phyloP scores from a whole-genome alignment of 2,888 invertebrate genomes.

The Odontocerum albicorne region DNA sequence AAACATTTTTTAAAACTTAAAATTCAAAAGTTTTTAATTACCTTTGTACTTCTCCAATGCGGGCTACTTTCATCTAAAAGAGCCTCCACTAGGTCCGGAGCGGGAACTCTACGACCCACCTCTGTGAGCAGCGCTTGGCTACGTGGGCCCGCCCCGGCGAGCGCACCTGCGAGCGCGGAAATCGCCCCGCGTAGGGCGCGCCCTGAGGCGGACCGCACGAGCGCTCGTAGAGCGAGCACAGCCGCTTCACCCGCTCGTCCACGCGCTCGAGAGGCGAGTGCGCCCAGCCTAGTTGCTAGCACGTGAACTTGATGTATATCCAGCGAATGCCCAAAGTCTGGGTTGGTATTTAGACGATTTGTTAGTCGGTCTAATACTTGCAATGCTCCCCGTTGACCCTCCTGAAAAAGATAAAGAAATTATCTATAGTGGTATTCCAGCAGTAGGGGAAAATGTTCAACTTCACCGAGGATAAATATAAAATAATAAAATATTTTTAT shows the following conservation, averaged over 20 bases:
- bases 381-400: slow-evolving; percentile 29
- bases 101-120: slow-evolving; percentile 54
- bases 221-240: slow-evolving; percentile 15
- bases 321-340: slow-evolving; percentile 15
- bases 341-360: slow-evolving; percentile 20
- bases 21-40: too few species aligned
- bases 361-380: slow-evolving; percentile 30
- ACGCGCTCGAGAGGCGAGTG: slow-evolving; percentile 49
- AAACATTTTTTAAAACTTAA: too few species aligned
- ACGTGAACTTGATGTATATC: slow-evolving; percentile 39
- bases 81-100: slow-evolving; percentile 55
- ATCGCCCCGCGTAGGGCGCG: slow-evolving; percentile 41
- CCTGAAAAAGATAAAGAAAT: slow-evolving; percentile 19
- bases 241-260: slow-evolving; percentile 28
- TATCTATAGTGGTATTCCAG: too few species aligned
- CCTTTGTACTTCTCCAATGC: slow-evolving; percentile 35
- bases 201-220: slow-evolving; percentile 49
- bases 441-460: too few species aligned
- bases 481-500: too few species aligned
- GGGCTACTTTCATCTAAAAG: slow-evolving; percentile 41
- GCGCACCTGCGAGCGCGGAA: slow-evolving; percentile 24
- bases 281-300: slow-evolving; percentile 47
- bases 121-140: slow-evolving; percentile 50
- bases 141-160: slow-evolving; percentile 25
- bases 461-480: too few species aligned